phyloP scores from a whole-genome alignment of 2,797 vertebrate species.

The Loriculus beryllinus region DNA sequence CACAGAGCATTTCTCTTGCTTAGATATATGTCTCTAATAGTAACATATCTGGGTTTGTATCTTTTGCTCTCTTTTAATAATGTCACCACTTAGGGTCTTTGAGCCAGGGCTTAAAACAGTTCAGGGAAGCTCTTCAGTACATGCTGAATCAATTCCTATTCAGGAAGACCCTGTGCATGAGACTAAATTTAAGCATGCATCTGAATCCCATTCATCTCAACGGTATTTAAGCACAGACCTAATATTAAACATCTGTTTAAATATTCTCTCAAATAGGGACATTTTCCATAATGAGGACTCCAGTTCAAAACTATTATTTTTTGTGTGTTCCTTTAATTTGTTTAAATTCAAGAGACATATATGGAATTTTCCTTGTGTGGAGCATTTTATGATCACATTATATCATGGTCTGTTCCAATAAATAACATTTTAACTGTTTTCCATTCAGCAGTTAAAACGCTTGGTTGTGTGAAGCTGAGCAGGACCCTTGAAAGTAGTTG shows the following conservation, averaged over 20 bases:
- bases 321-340: neutral
- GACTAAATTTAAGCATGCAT: constrained; percentile 9
- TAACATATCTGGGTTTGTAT: neutral
- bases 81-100: neutral
- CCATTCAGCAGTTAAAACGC: constrained; percentile 15
- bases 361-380: constrained; percentile 9
- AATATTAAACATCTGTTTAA: constrained; percentile 37
- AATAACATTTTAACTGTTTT: constrained; percentile 10
- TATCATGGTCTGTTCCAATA: neutral
- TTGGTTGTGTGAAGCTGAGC: constrained; percentile 21
- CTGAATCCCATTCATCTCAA: constrained; percentile 1
- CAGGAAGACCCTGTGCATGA: neutral
- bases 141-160: constrained; percentile 5
- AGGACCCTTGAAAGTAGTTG: neutral
- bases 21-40: neutral
- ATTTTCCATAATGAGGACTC: neutral
- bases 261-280: neutral
- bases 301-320: neutral
- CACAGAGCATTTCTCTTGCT: neutral
- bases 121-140: constrained; percentile 13
- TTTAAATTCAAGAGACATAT: constrained; percentile 15
- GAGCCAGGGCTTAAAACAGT: neutral
- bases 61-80: neutral
- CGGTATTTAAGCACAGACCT: neutral
- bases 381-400: constrained; percentile 20